Base-by-base conservation (phyloP, 2,113 vertebrate species). In the Cyprinodon brontotheroides region DNA sequence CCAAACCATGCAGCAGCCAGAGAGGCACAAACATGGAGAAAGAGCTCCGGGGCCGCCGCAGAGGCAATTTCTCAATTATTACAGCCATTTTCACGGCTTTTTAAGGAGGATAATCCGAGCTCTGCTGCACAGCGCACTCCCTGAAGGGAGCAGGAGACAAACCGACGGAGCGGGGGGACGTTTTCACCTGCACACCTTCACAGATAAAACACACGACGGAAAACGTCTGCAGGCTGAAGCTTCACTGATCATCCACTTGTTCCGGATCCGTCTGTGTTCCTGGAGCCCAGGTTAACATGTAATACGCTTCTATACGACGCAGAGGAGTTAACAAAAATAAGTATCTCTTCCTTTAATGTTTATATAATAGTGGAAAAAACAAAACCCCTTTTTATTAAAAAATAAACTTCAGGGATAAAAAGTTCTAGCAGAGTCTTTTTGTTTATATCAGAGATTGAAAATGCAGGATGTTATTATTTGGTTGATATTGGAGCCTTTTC, bases 21-120 rank as follows among this genome's bases (percentile, higher is more conserved):
- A 53, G 50, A 53, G 36, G 57, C 72, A 29, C 65, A 75, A 67
- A 67, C 67, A 61, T 7, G 70, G 65, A 48, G 41, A 62, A 66
- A 75, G 43, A 20, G 59, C 61, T 65, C 64, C 8, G 38, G 22
- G 65, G 22, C 17, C 29, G 5, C 72, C 11, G 75, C 78, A 70
- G 57, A 70, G 61, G 85, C 85, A 84, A 82, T 80, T 87, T 72
- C 6, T 59, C 65, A 86, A 82, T 84, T 77, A 89, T 84, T 82
- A 84, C 65, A 71, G 67, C 77, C 53, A 87, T 86, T 86, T 90
- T 61, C 74, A 74, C 65, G 79, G 80, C 68, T 75, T 74, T 57
- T 76, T 74, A 65, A 89, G 79, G 3, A 70, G 77, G 43, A 85
- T 85, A 83, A 90, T 87, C 83, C 78, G 65, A 79, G 72, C 72